Base-by-base conservation (phyloP, 2,113 vertebrate species). In the Copsychus sechellarum region DNA sequence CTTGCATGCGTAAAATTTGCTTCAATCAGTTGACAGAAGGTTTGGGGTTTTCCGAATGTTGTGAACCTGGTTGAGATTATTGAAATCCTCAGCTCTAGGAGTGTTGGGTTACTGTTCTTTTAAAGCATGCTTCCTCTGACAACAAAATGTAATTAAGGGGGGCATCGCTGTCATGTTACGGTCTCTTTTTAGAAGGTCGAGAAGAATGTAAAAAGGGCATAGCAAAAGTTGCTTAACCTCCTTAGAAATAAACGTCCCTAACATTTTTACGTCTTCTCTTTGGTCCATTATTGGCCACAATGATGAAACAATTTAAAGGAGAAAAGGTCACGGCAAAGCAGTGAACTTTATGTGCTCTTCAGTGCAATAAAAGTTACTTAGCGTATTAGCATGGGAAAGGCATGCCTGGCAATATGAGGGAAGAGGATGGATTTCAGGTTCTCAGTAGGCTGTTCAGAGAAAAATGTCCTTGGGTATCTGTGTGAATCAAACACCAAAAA, bases 231-330 rank as follows among this genome's bases (percentile, higher is more conserved):
- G 88, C 76, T 97, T 95, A 96, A 96, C 95, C 94, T 95, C 84
- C 90, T 71, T n/a, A 84, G 93, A 88, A 95, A 90, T 82, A 95
- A 97, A 97, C 0, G 8, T 80, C 77, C 88, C 53, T 71, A 94
- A 96, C 93, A 48, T 60, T 95, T 96, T 96, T 86, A 96, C 48
- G 65, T 95, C 95, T 93, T 91, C 74, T 73, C 88, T 96, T 96
- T 96, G 84, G 96, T 96, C 79, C 72, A 13, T 67, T 70, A 69
- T 78, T 83, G 92, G 95, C 82, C 90, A 92, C 96, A 96, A 96
- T 90, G 96, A 93, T 96, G 96, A 96, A 97, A 91, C 90, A 96
- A 96, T 97, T 97, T 96, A 97, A 95, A 96, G 94, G 96, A 97
- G 92, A 91, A 97, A 96, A 97, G 97, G 94, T 97, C 97, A 95